Conservation (phyloP, 2,113 vertebrate genomes). For the Vidua chalybeata region DNA sequence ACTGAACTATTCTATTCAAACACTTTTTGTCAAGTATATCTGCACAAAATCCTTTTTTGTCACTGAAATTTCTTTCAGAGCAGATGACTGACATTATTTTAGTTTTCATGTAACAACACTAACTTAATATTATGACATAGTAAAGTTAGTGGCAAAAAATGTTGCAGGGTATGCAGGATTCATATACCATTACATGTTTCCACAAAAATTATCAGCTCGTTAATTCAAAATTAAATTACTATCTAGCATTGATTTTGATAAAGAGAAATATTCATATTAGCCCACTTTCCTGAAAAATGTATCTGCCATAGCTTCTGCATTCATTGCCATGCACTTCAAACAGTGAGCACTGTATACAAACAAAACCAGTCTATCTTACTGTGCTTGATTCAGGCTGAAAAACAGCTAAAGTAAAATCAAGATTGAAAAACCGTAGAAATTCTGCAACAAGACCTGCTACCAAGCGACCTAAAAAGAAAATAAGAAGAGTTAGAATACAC, state of each 20-base stretch:
- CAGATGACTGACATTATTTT: neutral
- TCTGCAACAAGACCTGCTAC: conserved; percentile 89
- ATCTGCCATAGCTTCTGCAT: neutral
- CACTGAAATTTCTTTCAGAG: neutral
- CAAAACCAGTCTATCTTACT: conserved; percentile 70
- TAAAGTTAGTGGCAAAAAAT: neutral
- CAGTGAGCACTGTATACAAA: neutral
- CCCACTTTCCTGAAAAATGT: neutral
- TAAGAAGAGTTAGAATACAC: neutral
- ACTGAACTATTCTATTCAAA: neutral
- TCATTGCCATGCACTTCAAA: neutral
- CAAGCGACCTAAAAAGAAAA: conserved; percentile 79
- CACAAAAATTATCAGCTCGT: neutral
- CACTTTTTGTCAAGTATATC: neutral
- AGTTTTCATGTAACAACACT: neutral
- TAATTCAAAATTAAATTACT: neutral
- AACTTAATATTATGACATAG: neutral
- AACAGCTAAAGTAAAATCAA: conserved; percentile 94
- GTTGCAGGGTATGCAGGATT: neutral
- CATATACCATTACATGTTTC: neutral
- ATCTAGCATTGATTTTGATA: neutral
- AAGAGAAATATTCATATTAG: neutral
- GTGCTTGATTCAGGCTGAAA: conserved; percentile 93
- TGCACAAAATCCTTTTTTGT: neutral
- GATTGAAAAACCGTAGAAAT: conserved; percentile 91